Base-by-base conservation (phyloP, 1,140 invertebrate species). In the Magallana gigas region DNA sequence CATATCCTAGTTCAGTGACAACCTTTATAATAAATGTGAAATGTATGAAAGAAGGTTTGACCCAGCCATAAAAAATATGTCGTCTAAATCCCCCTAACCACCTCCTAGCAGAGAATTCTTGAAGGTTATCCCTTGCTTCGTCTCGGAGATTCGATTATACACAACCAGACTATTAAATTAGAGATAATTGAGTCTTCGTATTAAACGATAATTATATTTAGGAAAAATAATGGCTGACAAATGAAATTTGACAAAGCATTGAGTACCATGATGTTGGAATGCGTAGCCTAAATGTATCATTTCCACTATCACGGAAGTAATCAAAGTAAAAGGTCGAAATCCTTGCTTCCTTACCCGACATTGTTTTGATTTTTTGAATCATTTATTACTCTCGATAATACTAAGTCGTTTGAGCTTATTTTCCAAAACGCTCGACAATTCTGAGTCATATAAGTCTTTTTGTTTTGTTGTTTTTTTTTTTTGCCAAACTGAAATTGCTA, bases 151-250 rank as follows among this genome's bases (percentile, higher is more conserved):
- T 84, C 16, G 23, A 84, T 84, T 84, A 84, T 84, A 12, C 58
- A n/a, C 29, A 84, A 18, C 29, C 60, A 36, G 16, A 58, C 9
- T 59, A 84, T 84, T 62, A 62, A 57, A 84, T 84, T 84, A 84
- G 29, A 57, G 16, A 60, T 84, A 84, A 84, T 62, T 36, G 58
- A 62, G 83, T 84, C 57, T 58, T 84, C 59, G 14, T 84, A 62
- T 84, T 84, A 84, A 84, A 62, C 57, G 59, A 59, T 84, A 84
- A 84, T 84, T 60, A 36, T 8, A 84, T 84, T 84, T 58, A 14
- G 59, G 83, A 58, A 84, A 60, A 58, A 84, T 84, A 84, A 84
- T 58, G 83, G 23, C 58, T 62, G 56, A 59, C 29, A 48, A 84
- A 84, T 84, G 14, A 62, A 62, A 84, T 59, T 58, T 23, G 83